Conservation (phyloP, 2,888 invertebrate species). For the Beris morrisii region DNA sequence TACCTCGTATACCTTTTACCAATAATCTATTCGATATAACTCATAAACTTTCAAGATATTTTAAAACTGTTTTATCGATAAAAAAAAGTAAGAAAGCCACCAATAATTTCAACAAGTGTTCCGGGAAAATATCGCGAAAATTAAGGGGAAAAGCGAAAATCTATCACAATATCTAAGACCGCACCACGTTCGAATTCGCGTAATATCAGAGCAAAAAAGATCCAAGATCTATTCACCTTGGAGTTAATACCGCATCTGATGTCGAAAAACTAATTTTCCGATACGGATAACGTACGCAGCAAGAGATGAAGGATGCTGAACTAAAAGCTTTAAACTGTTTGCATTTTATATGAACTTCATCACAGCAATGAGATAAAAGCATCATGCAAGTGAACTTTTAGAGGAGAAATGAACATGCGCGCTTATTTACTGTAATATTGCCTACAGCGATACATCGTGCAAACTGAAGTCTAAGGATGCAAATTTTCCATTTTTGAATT, state of each 20-base stretch:
- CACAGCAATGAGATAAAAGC: constrained; percentile 8
- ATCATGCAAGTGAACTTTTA: background rate
- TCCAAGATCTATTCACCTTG: background rate
- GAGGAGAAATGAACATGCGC: too few relatives aligned
- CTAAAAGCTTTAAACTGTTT: constrained; percentile 33
- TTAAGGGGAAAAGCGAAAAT: background rate
- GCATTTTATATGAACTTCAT: constrained; percentile 21
- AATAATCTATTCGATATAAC: too few relatives aligned
- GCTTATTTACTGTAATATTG: too few relatives aligned
- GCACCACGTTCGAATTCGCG: too few relatives aligned
- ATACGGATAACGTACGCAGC: constrained; percentile 4
- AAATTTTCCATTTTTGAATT: too few relatives aligned
- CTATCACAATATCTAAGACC: too few relatives aligned
- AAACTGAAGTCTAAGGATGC: too few relatives aligned
- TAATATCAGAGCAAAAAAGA: too few relatives aligned
- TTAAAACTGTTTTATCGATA: constrained; percentile 14
- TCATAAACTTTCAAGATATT: too few relatives aligned
- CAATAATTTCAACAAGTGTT: constrained; percentile 35
- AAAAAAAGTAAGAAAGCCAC: constrained; percentile 18
- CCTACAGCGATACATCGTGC: too few relatives aligned
- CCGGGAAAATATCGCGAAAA: constrained; percentile 21
- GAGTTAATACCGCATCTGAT: constrained; percentile 17
- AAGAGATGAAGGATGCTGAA: constrained; percentile 34
- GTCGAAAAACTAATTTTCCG: background rate
- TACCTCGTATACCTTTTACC: too few relatives aligned